Percentiles rank a stretch among this genome's conserved stretches.
phyloP scores from a whole-genome alignment of 2,888 invertebrate species.

The Bimastos eiseni region DNA sequence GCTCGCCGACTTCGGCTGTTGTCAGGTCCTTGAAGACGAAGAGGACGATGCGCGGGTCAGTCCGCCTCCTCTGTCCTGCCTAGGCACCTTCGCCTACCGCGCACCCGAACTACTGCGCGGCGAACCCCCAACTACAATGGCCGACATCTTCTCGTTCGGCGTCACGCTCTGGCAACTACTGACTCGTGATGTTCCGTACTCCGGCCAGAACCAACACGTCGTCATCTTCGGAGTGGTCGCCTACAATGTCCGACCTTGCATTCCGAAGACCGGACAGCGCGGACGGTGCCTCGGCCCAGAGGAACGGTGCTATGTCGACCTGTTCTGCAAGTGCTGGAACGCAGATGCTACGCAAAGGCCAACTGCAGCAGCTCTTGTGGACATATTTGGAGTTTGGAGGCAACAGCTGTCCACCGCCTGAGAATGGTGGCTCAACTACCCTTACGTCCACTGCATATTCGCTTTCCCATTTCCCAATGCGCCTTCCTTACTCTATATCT shows the following conservation, averaged over 20 bases:
- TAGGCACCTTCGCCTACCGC: slow-evolving; percentile 68
- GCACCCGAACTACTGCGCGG: slow-evolving; percentile 68
- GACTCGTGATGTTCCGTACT: slow-evolving; percentile 65
- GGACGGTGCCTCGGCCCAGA: neutral
- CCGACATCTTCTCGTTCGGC: slow-evolving; percentile 68
- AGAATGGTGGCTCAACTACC: neutral
- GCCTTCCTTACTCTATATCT: neutral
- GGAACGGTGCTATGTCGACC: slow-evolving; percentile 48
- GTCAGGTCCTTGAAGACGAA: slow-evolving; percentile 28
- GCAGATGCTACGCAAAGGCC: slow-evolving; percentile 43
- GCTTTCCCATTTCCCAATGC: neutral
- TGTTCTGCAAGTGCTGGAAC: slow-evolving; percentile 60
- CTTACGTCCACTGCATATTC: neutral
- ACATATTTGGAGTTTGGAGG: neutral
- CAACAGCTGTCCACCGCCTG: neutral
- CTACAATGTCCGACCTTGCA: slow-evolving; percentile 52
- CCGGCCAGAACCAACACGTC: slow-evolving; percentile 55
- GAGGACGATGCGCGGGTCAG: neutral
- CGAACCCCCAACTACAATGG: slow-evolving; percentile 62
- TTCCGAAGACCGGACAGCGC: neutral
- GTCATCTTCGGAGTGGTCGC: slow-evolving; percentile 59
- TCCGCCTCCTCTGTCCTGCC: slow-evolving; percentile 47
- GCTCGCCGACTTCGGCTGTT: slow-evolving; percentile 69
- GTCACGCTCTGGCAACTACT: slow-evolving; percentile 70
- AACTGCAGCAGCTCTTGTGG: neutral